Evolutionary conservation across 2,113 vertebrate genomes (phyloP).

Genomic region (Pteronura brasiliensis): DNA sequence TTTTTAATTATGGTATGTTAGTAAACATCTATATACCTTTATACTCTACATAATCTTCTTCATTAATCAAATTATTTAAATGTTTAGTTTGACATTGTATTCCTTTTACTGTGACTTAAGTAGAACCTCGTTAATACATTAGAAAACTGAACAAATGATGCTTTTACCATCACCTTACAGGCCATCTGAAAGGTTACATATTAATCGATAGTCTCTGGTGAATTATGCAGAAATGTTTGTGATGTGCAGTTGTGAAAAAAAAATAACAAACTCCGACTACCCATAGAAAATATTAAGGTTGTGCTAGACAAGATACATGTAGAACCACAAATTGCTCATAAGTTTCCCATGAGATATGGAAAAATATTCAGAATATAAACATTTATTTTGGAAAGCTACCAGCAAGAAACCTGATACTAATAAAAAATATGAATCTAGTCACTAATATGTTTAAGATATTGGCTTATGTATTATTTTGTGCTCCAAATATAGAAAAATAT

Average conservation of each 20-base stretch:
- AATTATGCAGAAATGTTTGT: slow-evolving; percentile 3
- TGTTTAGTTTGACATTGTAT: neutral
- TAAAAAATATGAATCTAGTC: neutral
- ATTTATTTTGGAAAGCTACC: slow-evolving; percentile 7
- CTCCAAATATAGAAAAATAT: neutral
- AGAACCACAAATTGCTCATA: neutral
- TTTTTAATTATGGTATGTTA: neutral
- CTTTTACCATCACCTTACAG: neutral
- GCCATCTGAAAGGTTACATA: neutral
- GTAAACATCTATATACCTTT: neutral
- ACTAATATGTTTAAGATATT: neutral
- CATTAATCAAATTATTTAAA: slow-evolving; percentile 10
- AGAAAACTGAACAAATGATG: neutral
- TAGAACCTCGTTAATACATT: neutral
- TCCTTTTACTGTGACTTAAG: neutral
- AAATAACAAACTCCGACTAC: too few species aligned
- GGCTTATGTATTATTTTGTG: neutral
- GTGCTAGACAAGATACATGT: neutral
- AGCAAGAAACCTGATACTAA: neutral
- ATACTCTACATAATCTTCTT: neutral
- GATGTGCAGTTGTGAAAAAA: neutral
- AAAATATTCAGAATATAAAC: neutral
- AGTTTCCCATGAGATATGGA: neutral
- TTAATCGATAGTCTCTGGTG: neutral
- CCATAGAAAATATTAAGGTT: neutral